Conservation (phyloP, 1,140 invertebrate species). For the Diorhabda elongata region DNA sequence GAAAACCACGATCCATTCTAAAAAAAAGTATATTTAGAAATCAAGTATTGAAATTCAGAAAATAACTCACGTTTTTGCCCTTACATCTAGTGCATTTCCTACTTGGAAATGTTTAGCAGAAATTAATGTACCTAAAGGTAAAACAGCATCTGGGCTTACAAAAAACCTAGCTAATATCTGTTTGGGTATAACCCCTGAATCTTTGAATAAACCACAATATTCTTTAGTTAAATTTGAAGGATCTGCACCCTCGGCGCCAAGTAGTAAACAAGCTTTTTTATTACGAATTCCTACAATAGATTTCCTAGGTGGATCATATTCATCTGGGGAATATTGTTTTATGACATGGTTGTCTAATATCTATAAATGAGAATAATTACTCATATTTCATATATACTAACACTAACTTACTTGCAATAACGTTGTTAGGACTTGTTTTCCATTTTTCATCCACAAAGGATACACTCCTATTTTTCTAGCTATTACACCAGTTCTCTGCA, state of each 20-base stretch:
- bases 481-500: constrained; percentile 77
- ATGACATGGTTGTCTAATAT: constrained; percentile 95
- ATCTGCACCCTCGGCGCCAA: constrained; percentile 87
- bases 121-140: constrained; percentile 87
- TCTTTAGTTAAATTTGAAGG: constrained; percentile 83
- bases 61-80: constrained; percentile 82
- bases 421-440: constrained; percentile 72
- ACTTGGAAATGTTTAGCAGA: constrained; percentile 84
- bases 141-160: constrained; percentile 78
- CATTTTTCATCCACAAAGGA: constrained; percentile 88
- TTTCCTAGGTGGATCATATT: constrained; percentile 59
- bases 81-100: constrained; percentile 87
- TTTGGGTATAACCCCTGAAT: constrained; percentile 87
- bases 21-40: background rate
- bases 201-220: constrained; percentile 83
- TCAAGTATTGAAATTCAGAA: background rate
- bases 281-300: constrained; percentile 42
- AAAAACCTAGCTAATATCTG: constrained; percentile 77
- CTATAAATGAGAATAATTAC: constrained; percentile 51
- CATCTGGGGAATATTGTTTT: constrained; percentile 82
- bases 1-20: constrained; percentile 91
- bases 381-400: background rate
- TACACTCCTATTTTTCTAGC: constrained; percentile 90
- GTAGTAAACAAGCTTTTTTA: constrained; percentile 68
- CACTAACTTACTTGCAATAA: constrained; percentile 70